A percentile compares a stretch with the other conserved stretches of the same genome.
Evolutionary conservation across 2,797 vertebrate species (phyloP).

Genomic region (Nannoperca australis): DNA sequence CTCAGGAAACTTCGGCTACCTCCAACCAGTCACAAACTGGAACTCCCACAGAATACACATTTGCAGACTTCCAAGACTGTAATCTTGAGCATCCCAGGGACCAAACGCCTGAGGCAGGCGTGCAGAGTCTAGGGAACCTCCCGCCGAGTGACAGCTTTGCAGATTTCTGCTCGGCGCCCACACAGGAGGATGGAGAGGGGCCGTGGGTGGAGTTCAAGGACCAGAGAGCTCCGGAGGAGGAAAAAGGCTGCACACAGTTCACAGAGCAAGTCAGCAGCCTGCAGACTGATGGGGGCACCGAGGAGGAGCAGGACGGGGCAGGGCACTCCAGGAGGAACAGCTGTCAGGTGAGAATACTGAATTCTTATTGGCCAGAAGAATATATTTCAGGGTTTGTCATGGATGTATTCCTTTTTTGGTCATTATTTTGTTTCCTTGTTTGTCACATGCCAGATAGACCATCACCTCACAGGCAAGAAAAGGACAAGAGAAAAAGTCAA

Average conservation of each 20-base stretch:
- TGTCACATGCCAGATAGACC: background rate
- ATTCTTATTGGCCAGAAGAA: background rate
- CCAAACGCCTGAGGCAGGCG: conserved; percentile 39
- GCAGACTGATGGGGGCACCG: conserved; percentile 75
- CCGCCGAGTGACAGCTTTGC: conserved; percentile 94
- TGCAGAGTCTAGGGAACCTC: conserved; percentile 77
- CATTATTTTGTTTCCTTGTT: background rate
- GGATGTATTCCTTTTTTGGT: background rate
- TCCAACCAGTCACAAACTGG: conserved; percentile 60
- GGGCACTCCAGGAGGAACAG: conserved; percentile 67
- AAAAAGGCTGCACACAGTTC: conserved; percentile 86
- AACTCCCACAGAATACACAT: conserved; percentile 38
- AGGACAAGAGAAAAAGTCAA: background rate
- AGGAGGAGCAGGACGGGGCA: conserved; percentile 80
- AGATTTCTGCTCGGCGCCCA: conserved; percentile 93
- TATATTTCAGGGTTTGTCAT: background rate
- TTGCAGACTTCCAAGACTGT: conserved; percentile 48
- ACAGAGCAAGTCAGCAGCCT: conserved; percentile 81
- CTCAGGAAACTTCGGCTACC: conserved; percentile 77
- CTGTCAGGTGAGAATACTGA: conserved; percentile 62
- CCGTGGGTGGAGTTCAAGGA: conserved; percentile 90
- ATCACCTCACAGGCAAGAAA: background rate
- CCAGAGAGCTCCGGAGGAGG: conserved; percentile 71
- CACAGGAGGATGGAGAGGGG: conserved; percentile 81
- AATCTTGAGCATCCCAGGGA: conserved; percentile 26